Percentiles rank a stretch among this genome's conserved stretches.
Conservation (phyloP, 2,888 invertebrate species). For the Monoplex corrugatus region DNA sequence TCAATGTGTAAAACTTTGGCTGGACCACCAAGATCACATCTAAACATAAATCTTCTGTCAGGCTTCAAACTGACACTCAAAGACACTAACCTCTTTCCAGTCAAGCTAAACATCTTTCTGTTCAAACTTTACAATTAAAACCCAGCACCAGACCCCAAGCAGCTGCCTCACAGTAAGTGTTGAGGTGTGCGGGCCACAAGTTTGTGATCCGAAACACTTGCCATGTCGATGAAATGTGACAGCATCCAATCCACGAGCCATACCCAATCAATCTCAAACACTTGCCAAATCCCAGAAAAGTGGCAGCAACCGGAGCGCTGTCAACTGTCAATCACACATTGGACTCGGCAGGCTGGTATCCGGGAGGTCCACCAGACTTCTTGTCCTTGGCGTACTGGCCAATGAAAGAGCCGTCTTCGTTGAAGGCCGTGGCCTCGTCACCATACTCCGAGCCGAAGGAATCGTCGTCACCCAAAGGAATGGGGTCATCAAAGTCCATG, state of each 20-base stretch:
- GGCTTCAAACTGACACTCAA: too few relatives aligned
- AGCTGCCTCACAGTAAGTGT: background rate
- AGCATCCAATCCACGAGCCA: too few relatives aligned
- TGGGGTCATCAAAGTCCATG: slow-evolving; percentile 55
- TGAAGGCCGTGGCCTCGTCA: slow-evolving; percentile 59
- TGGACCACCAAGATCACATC: background rate
- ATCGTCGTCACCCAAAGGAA: slow-evolving; percentile 58
- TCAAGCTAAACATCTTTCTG: too few relatives aligned
- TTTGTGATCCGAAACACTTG: too few relatives aligned
- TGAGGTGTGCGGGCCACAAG: too few relatives aligned
- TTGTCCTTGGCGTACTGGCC: slow-evolving; percentile 56
- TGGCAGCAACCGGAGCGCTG: background rate
- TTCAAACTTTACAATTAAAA: background rate
- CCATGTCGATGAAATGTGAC: too few relatives aligned
- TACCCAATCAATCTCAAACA: too few relatives aligned
- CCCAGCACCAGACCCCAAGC: background rate
- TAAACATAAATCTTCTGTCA: background rate
- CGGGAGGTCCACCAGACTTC: background rate
- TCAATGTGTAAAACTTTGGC: too few relatives aligned
- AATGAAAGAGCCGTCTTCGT: slow-evolving; percentile 64
- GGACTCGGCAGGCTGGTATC: slow-evolving; percentile 51
- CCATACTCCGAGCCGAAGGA: slow-evolving; percentile 54
- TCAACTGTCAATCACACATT: slow-evolving; percentile 36
- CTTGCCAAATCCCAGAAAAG: background rate
- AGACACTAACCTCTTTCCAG: too few relatives aligned